Evolutionary conservation across 2,113 vertebrate species (phyloP), one percentile per base, ranked within the genome.

Genomic region (Ceratotherium simum): DNA sequence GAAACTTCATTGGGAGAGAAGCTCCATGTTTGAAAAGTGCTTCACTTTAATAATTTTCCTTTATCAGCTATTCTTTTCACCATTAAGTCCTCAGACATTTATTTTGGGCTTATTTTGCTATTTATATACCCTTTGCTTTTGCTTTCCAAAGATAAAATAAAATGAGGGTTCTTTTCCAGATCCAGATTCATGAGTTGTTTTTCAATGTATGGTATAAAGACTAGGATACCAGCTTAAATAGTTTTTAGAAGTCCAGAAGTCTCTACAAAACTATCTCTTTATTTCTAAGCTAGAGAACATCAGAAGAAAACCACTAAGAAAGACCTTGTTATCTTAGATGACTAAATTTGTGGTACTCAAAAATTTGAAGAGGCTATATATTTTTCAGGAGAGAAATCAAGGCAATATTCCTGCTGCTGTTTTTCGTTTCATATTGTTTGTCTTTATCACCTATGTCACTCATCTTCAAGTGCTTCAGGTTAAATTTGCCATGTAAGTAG

Each of bases 41-140:
- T 93, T 92, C 79, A 33, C 79, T 95, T 95, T 97, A 58, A 42
- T 94, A 56, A 18, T 92, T 88, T 96, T 76, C 51, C 39, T 94
- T 95, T 92, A 46, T 91, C 29, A 90, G 12, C 39, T 75, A 75
- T 39, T 96, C 54, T 36, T 78, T 95, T 97, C 46, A 62, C 20
- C 60, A 27, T 76, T 85, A 29, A 86, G 46, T 10, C n/a, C 48
- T 80, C 23, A 39, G 27, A 56, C 85, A 51, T 58, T 86, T 93
- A 64, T 70, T 83, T 88, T 60, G 56, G 14, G 21, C 42, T 79
- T 95, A 23, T 80, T 96, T 96, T 72, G 21, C 54, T 93, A 20
- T 81, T 95, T 72, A 18, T 84, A 62, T 72, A 18, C 23, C 31
- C 21, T 89, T 67, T 89, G 58, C 11, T 95, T 97, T 93, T 93